Base-by-base conservation (phyloP, 2,797 vertebrate genomes). In the Crenuchus spilurus region DNA sequence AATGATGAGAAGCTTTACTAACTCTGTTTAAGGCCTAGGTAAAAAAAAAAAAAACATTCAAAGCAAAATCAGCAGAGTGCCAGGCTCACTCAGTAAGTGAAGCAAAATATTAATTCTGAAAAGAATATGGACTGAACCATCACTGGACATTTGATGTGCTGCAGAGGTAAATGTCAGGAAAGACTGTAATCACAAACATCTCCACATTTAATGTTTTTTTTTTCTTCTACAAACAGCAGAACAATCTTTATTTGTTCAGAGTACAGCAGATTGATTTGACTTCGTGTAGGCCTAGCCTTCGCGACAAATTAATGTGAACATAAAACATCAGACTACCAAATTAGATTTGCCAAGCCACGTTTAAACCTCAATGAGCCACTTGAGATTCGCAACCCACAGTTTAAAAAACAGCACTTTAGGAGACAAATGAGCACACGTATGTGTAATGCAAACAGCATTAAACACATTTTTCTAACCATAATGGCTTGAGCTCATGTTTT, bases 291-390 rank as follows among this genome's bases (percentile, higher is more conserved):
- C 30, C 44, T 9, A 28, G 13, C 22, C 41, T 64, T 57, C 44
- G 26, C n/a, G 58, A 44, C 58, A 63, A 75, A 69, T 61, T 33
- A 42, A 69, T 69, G 73, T 26, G 46, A 62, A 54, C 57, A 26
- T 69, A 69, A 62, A 57, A 28, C 35, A 14, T 62, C 44, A 75
- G 57, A 75, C 46, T 39, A 61, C 57, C 55, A 75, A 75, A 75
- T 68, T 42, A 67, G 54, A 68, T 68, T 68, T 68, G 55, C 65
- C 64, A 69, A 60, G 57, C 33, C n/a, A 35, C 44, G 58, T 76
- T 70, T 46, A 70, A 55, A 64, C 49, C 37, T 37, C 57, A 64
- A 63, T 39, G 7, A 55, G 58, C 41, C 66, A 52, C 58, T 63
- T 4, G 57, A 22, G 58, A 70, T 46, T 64, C 8, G 20, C 48